A percentile compares a stretch with the other conserved stretches of the same genome.
Evolutionary conservation across 2,113 vertebrate genomes (phyloP).

Genomic region (Rhegmatorhina hoffmannsi): DNA sequence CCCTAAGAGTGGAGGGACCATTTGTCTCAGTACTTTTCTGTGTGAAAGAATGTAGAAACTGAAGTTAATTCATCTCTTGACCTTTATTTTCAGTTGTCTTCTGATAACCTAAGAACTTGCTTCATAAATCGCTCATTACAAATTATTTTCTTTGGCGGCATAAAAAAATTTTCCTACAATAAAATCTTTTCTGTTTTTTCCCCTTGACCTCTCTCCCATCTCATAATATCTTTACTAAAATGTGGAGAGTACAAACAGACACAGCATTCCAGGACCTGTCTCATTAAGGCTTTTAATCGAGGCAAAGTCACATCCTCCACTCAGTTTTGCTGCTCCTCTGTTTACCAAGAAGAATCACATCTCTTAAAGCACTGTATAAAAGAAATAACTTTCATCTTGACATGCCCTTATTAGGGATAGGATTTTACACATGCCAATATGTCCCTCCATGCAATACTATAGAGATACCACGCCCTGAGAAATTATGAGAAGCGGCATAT

Average conservation of each 20-base stretch:
- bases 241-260: background rate
- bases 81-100: background rate
- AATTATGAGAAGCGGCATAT: background rate
- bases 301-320: background rate
- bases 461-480: background rate
- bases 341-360: background rate
- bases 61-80: background rate
- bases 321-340: background rate
- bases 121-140: slow-evolving; percentile 34
- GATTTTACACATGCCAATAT: background rate
- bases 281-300: background rate
- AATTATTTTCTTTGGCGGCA: slow-evolving; percentile 45
- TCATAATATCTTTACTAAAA: background rate
- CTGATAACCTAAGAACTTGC: slow-evolving; percentile 50
- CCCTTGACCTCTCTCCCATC: background rate
- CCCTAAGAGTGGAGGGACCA: background rate
- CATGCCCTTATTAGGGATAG: background rate
- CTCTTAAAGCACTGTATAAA: background rate
- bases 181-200: background rate
- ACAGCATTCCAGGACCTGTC: background rate
- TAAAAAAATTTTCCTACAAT: background rate
- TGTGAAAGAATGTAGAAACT: background rate
- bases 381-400: background rate
- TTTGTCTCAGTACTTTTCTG: background rate
- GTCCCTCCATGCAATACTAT: background rate